These are phyloP conservation scores for Vulpes vulpes DNA, from an alignment of 2,113 vertebrate genomes.

Conservation along the genomic window DNA sequence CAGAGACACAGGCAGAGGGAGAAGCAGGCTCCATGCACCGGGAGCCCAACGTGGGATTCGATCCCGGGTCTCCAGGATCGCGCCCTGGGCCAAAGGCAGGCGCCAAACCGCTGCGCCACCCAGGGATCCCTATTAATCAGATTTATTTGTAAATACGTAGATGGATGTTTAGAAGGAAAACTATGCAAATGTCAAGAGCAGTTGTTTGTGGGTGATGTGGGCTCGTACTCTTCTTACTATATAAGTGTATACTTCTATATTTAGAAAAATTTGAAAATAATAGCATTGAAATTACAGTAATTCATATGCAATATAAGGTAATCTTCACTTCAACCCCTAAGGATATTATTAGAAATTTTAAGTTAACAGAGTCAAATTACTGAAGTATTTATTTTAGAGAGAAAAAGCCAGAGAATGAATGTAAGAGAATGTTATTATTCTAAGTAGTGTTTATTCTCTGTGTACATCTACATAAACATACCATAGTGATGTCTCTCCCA, in stretches of 20 bases:
- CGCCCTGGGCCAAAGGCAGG: too few relatives aligned
- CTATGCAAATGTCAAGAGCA: neutral
- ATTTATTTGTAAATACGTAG: neutral
- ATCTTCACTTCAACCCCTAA: neutral
- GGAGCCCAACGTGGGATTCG: too few relatives aligned
- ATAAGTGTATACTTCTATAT: neutral
- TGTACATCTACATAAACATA: neutral
- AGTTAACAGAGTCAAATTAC: neutral
- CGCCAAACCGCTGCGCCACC: too few relatives aligned
- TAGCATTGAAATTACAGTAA: neutral
- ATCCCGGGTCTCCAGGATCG: too few relatives aligned
- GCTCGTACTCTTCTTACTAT: neutral
- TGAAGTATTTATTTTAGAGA: neutral
- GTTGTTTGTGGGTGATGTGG: neutral
- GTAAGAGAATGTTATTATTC: neutral
- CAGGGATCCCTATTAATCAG: neutral
- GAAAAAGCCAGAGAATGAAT: neutral
- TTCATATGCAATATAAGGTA: neutral
- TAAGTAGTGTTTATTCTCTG: neutral
- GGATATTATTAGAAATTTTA: constrained; percentile 16
- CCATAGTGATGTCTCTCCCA: neutral
- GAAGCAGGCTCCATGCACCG: too few relatives aligned
- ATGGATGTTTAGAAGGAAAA: neutral
- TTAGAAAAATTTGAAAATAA: neutral
- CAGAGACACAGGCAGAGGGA: too few relatives aligned